A percentile compares a stretch with the other conserved stretches of the same genome.
phyloP scores from a whole-genome alignment of 1,140 invertebrate species.

The Heliconius hermathena region DNA sequence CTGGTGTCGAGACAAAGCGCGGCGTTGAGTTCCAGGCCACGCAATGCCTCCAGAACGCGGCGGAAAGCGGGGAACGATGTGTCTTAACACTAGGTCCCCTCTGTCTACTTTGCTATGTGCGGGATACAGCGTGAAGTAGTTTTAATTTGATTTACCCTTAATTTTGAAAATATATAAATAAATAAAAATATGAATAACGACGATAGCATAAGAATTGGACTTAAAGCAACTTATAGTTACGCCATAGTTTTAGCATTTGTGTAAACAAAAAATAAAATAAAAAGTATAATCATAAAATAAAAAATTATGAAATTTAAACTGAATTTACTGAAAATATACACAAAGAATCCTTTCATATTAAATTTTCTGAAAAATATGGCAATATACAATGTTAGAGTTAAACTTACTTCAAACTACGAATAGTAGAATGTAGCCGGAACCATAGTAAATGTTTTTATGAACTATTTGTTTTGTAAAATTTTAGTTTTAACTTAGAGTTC shows the following conservation, averaged over 20 bases:
- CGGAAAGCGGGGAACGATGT: no score
- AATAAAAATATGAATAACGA: background rate
- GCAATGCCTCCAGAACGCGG: no score
- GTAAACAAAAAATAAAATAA: no score
- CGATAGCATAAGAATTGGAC: background rate
- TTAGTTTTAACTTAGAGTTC: slow-evolving; percentile 47
- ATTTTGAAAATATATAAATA: no score
- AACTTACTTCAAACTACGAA: background rate
- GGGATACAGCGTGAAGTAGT: no score
- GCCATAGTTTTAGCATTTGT: background rate
- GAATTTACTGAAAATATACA: background rate
- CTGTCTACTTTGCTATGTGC: no score
- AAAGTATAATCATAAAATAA: no score
- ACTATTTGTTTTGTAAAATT: slow-evolving; percentile 35
- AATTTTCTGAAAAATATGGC: slow-evolving; percentile 4
- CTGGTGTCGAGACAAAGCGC: no score
- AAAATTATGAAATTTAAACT: background rate
- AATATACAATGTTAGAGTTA: slow-evolving; percentile 1
- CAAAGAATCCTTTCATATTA: background rate
- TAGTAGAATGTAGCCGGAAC: background rate
- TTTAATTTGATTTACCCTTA: no score
- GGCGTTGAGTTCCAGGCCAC: no score
- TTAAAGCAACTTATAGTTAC: background rate
- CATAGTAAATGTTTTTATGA: slow-evolving; percentile 26
- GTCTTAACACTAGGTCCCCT: no score